Percentiles rank a stretch among this genome's conserved stretches.
Conservation (phyloP, 2,888 invertebrate species). For the Trichacis sp. region DNA sequence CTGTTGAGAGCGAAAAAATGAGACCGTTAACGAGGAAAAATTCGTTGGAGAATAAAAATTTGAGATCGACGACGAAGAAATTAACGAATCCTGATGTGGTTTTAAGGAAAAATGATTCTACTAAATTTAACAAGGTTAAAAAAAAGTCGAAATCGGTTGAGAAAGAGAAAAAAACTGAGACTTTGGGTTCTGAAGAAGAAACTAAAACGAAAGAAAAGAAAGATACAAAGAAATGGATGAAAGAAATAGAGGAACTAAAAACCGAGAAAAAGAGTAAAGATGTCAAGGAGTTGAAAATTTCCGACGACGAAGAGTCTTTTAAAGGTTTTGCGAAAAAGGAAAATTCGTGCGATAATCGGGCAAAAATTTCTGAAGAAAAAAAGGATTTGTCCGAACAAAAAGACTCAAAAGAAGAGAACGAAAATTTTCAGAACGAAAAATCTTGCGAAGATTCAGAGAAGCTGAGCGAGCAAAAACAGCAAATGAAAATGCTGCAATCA, state of each 20-base stretch:
- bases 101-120: conserved; percentile 24
- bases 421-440: not conserved
- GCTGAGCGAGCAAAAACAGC: conserved; percentile 4
- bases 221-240: not conserved
- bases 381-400: no score
- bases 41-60: conserved; percentile 50
- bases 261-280: conserved; percentile 1
- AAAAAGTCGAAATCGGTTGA: conserved; percentile 24
- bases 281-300: conserved; percentile 60
- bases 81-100: conserved; percentile 10
- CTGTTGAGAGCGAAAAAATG: conserved; percentile 54
- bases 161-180: conserved; percentile 16
- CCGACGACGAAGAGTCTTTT: conserved; percentile 71
- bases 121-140: conserved; percentile 5
- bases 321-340: conserved; percentile 65
- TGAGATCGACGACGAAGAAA: conserved; percentile 56
- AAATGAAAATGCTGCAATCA: conserved; percentile 54
- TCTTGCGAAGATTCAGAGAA: conserved; percentile 21
- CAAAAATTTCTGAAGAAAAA: not conserved
- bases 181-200: conserved; percentile 27
- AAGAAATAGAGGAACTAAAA: not conserved
- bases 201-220: conserved; percentile 36
- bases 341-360: conserved; percentile 53
- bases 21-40: conserved; percentile 56
- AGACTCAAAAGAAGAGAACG: conserved; percentile 1